Conservation (phyloP, 1,140 invertebrate species). For the Harpegnathos saltator region DNA sequence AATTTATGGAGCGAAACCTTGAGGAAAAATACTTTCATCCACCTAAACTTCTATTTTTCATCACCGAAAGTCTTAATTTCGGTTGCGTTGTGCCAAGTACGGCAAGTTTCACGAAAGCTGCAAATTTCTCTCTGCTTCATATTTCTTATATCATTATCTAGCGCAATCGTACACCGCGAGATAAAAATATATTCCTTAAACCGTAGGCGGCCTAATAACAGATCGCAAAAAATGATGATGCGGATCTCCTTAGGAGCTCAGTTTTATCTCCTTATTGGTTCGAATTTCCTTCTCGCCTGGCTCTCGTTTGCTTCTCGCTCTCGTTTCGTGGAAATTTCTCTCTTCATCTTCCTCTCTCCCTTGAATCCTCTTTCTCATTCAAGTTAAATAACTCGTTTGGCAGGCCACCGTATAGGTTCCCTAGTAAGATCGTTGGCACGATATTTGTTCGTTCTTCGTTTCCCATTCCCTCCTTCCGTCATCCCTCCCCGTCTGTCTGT, state of each 20-base stretch:
- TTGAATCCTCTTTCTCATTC: constrained; percentile 56
- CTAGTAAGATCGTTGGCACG: constrained; percentile 80
- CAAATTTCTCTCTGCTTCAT: too few species aligned
- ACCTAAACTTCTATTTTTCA: too few species aligned
- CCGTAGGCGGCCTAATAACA: constrained; percentile 34
- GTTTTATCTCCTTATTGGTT: constrained; percentile 9
- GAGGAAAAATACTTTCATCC: too few species aligned
- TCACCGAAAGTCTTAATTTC: too few species aligned
- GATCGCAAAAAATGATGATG: constrained; percentile 45
- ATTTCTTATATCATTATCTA: neutral
- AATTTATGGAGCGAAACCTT: too few species aligned
- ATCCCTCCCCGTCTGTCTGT: constrained; percentile 7
- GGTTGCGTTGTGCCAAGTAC: too few species aligned
- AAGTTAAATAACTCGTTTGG: constrained; percentile 82
- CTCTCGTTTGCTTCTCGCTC: neutral
- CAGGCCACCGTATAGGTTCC: constrained; percentile 76
- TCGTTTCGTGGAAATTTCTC: constrained; percentile 24
- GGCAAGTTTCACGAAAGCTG: too few species aligned
- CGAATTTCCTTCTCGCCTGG: constrained; percentile 41
- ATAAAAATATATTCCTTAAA: constrained; percentile 72
- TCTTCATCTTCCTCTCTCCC: constrained; percentile 23
- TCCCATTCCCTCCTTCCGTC: constrained; percentile 45
- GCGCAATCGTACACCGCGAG: constrained; percentile 49
- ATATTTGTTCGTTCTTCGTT: constrained; percentile 76
- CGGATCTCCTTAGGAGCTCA: constrained; percentile 47